A percentile compares a stretch with the other conserved stretches of the same genome.
Conservation (phyloP, 2,113 vertebrate genomes). For the Oxygymnocypris stewartii region DNA sequence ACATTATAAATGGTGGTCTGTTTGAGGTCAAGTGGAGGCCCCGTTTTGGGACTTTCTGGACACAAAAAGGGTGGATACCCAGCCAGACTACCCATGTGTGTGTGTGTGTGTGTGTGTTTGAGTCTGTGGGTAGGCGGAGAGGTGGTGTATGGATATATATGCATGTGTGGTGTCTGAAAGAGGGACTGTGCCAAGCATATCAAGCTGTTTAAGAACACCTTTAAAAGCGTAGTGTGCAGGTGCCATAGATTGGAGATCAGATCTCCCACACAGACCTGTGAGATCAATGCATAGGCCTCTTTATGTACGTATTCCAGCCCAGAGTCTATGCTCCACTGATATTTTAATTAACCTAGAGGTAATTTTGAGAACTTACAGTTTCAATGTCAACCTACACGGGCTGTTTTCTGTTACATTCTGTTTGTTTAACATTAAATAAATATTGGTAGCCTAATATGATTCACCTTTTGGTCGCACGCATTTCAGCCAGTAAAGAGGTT, state of each 20-base stretch:
- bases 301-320: background rate
- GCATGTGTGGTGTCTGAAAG: conserved; percentile 50
- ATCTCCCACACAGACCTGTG: conserved; percentile 7
- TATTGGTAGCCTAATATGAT: background rate
- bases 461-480: background rate
- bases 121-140: conserved; percentile 30
- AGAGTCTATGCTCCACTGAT: background rate
- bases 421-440: conserved; percentile 8
- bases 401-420: conserved; percentile 37
- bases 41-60: conserved; percentile 65
- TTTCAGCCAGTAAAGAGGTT: background rate
- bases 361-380: conserved; percentile 7
- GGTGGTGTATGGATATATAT: conserved; percentile 17
- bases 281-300: conserved; percentile 17
- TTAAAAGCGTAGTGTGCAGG: conserved; percentile 47
- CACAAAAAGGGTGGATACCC: conserved; percentile 61
- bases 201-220: conserved; percentile 37
- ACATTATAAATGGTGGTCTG: conserved; percentile 74
- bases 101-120: conserved; percentile 57
- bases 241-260: conserved; percentile 43
- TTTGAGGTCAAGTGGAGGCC: conserved; percentile 70
- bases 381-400: background rate
- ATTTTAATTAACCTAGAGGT: conserved; percentile 31
- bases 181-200: conserved; percentile 57
- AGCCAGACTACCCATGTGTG: conserved; percentile 60